Base-by-base conservation (phyloP, 2,113 vertebrate genomes). In the Chloropsis cyanopogon region DNA sequence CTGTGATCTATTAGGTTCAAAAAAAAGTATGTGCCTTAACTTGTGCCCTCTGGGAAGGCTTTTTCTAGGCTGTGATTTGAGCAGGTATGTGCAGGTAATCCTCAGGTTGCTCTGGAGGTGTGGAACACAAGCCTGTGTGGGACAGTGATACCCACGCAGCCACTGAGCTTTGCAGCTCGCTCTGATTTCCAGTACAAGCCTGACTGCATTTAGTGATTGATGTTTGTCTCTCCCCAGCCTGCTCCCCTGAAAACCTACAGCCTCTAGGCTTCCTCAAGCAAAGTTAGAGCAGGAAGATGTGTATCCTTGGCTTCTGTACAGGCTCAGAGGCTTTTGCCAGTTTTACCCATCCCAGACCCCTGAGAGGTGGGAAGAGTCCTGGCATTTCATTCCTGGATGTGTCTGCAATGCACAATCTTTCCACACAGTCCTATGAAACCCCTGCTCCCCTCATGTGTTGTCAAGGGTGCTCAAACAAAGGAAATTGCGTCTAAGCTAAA, bases 1-100 rank as follows among this genome's bases (percentile, higher is more conserved):
- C 33, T 0, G 0, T 17, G n/a, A 56, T 56, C 49, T 20, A 2
- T 14, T 2, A 21, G 60, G 18, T 54, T 31, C 69, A 84, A 25
- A 52, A 66, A 70, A 63, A 64, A 3, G 2, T 10, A 0, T 21
- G 5, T 66, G 26, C 52, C 26, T 71, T 49, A 63, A 52, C 21
- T 71, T 52, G 47, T 71, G 44, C 20, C 41, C 65, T 69, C 53
- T 49, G 59, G n/a, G 41, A 75, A 79, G n/a, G 46, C 20, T 82
- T 89, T 82, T 23, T 18, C 23, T 7, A 2, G 69, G 33, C 14
- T 26, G 0, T 33, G 46, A 5, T 49, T 41, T 59, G 35, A 57
- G 56, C 33, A 56, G 77, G 15, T 19, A 2, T 7, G 2, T 24
- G 13, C 10, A 50, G 41, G 28, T 12, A 57, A 83, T 12, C 35